Base-by-base conservation (phyloP, 2,113 vertebrate species). In the Hepsetus odoe region DNA sequence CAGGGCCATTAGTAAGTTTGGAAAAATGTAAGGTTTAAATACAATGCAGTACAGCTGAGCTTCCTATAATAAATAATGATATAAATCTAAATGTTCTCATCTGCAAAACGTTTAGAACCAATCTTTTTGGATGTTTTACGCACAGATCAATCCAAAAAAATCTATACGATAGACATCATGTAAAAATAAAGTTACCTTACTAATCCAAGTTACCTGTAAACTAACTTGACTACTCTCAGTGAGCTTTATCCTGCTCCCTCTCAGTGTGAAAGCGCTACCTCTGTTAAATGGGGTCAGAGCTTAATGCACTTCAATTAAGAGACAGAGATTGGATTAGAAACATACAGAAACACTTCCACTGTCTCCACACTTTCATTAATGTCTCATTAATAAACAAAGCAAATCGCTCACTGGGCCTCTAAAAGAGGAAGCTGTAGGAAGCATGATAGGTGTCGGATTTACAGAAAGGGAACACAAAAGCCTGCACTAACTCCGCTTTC, bases 391-490 rank as follows among this genome's bases (percentile, higher is more conserved):
- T 78, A 55, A 22, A 22, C 51, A 55, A 24, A 22, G n/a, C 24
- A 4, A 55, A 22, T 24, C 51, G 20, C 51, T 22, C n/a, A 2
- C n/a, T 4, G 51, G 51, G n/a, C 51, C n/a, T 24, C 51, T 55
- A 11, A 20, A 70, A 46, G 66, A 49, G n/a, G 51, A 62, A 32
- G 28, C 6, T 49, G 32, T 35, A 35, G 30, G n/a, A 18, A 35
- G 38, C 40, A 5, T 10, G 12, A 11, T 0, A n/a, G 76, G 53
- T 66, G 12, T 76, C 38, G 14, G 35, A 22, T 68, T 73, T 18
- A 53, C 32, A 38, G 22, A 59, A 65, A 69, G 26, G 79, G 59
- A 78, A 81, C 66, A 75, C 58, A 68, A 44, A 62, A 71, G 68
- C 61, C 69, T 58, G 10, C 65, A 58, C 44, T 8, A 56, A 62